A percentile compares a stretch with the other conserved stretches of the same genome.
Evolutionary conservation across 2,113 vertebrate genomes (phyloP).

Genomic region (Neolamprologus falcicula): DNA sequence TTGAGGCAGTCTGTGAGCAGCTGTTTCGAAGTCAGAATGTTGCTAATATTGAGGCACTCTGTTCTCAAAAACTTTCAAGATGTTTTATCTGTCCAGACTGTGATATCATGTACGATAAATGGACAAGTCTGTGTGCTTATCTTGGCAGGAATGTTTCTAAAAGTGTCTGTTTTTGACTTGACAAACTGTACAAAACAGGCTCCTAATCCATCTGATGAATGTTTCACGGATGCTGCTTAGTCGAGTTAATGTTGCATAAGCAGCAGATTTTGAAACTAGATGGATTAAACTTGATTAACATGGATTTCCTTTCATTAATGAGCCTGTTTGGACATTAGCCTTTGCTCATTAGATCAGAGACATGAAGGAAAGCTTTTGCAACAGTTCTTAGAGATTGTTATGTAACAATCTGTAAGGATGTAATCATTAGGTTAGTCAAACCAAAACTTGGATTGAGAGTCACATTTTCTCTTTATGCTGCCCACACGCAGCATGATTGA

Average conservation of each 20-base stretch:
- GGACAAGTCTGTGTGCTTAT: neutral
- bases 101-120: neutral
- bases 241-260: neutral
- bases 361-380: neutral
- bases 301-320: neutral
- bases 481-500: neutral
- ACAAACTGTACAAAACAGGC: neutral
- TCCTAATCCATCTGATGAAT: neutral
- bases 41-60: neutral
- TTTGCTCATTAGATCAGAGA: neutral
- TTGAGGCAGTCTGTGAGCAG: neutral
- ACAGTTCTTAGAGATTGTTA: neutral
- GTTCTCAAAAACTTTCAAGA: neutral
- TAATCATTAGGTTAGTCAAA: neutral
- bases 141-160: neutral
- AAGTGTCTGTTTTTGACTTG: neutral
- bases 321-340: neutral
- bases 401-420: neutral
- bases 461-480: neutral
- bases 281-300: neutral
- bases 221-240: neutral
- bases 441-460: neutral
- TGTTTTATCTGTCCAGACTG: neutral
- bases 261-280: neutral
- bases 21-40: neutral